Percentiles rank a stretch among this genome's conserved stretches.
These are phyloP conservation scores for Amazona ochrocephala DNA, from an alignment of 2,797 vertebrate species.

Conservation along the genomic window DNA sequence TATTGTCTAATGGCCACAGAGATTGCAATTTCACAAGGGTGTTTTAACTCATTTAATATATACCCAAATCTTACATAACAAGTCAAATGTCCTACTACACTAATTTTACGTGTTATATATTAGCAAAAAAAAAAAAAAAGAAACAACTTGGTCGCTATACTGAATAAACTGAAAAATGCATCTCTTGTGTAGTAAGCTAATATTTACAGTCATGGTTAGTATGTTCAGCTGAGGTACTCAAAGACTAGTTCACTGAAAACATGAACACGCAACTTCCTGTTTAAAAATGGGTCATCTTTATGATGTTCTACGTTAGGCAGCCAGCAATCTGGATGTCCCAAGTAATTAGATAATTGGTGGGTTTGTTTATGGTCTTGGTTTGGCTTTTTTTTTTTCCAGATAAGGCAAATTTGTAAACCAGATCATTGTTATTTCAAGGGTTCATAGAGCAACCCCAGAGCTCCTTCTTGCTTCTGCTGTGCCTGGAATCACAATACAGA, in stretches of 20 bases:
- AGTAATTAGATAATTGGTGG: background rate
- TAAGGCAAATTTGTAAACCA: background rate
- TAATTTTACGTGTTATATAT: background rate
- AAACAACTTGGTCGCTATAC: background rate
- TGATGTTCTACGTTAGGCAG: background rate
- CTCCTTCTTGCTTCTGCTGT: background rate
- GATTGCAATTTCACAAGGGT: background rate
- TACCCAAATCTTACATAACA: background rate
- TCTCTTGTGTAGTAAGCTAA: background rate
- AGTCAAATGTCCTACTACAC: background rate
- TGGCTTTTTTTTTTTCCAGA: background rate
- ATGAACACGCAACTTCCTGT: rapidly evolving
- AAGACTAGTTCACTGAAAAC: background rate
- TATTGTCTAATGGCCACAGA: background rate
- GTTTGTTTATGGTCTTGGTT: background rate
- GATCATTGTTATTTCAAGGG: background rate
- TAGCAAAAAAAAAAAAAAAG: background rate
- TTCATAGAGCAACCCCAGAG: background rate
- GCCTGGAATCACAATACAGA: background rate
- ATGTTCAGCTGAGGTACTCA: background rate
- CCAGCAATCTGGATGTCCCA: background rate
- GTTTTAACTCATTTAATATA: background rate
- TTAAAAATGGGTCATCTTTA: background rate
- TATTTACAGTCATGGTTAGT: background rate
- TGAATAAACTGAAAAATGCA: background rate